A percentile compares a stretch with the other conserved stretches of the same genome.
Conservation (phyloP, 2,113 vertebrate species). For the Ardeotis arabs region DNA sequence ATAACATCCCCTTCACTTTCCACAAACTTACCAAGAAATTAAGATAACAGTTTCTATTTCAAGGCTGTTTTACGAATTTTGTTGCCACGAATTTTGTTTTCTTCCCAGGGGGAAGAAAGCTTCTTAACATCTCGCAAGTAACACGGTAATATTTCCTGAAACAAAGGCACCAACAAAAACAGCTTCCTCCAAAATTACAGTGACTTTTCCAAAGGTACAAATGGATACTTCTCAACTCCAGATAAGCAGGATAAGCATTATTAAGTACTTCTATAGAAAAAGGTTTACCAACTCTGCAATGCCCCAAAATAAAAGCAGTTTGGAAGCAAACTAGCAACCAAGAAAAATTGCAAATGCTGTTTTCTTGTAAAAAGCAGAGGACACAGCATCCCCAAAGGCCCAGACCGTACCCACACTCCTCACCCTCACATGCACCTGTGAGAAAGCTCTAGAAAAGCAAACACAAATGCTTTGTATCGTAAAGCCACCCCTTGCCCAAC, state of each 20-base stretch:
- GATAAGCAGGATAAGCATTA: neutral
- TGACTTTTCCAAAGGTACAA: neutral
- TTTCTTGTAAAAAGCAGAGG: neutral
- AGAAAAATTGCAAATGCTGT: rapidly evolving
- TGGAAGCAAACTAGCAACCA: neutral
- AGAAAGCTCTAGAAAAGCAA: neutral
- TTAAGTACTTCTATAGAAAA: neutral
- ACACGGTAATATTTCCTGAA: neutral
- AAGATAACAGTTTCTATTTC: neutral
- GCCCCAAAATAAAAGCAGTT: neutral
- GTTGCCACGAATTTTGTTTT: neutral
- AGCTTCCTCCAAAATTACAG: neutral
- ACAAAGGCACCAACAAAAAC: neutral
- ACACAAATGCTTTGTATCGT: neutral
- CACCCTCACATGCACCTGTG: rapidly evolving
- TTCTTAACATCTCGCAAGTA: neutral
- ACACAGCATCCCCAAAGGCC: neutral
- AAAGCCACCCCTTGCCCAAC: neutral
- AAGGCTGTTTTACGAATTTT: neutral
- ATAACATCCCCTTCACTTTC: neutral
- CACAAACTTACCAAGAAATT: neutral
- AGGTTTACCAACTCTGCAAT: neutral
- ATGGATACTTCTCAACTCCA: neutral
- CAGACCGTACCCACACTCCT: neutral
- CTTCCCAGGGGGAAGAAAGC: neutral